phyloP scores from a whole-genome alignment of 1,140 invertebrate genomes.

The Geopemphigus sp. region DNA sequence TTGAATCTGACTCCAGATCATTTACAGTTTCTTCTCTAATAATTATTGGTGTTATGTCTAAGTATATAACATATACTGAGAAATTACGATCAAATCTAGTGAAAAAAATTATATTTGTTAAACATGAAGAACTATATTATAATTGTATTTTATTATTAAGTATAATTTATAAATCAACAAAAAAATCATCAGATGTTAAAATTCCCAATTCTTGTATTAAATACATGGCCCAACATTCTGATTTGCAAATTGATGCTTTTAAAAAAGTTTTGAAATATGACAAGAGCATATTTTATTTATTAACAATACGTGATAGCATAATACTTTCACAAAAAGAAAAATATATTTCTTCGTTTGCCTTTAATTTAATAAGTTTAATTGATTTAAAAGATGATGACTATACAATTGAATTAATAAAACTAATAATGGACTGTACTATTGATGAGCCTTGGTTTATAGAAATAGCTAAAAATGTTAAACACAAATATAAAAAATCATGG shows the following conservation, averaged over 20 bases:
- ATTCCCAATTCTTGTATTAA: conserved; percentile 28
- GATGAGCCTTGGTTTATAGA: conserved; percentile 25
- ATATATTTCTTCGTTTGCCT: conserved; percentile 22
- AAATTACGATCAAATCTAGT: conserved; percentile 55
- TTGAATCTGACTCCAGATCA: conserved; percentile 67
- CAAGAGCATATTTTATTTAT: conserved; percentile 39
- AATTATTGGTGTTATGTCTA: conserved; percentile 62
- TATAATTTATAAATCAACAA: conserved; percentile 23
- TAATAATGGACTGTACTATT: conserved; percentile 13
- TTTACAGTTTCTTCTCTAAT: conserved; percentile 73
- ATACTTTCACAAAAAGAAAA: conserved; percentile 11
- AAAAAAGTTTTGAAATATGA: conserved; percentile 37
- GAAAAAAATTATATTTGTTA: conserved; percentile 29
- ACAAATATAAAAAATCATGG: conserved; percentile 37
- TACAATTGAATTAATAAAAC: conserved; percentile 35
- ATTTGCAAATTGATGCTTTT: conserved; percentile 39
- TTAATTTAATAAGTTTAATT: conserved; percentile 36
- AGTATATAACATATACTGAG: conserved; percentile 64
- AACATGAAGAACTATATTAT: background rate
- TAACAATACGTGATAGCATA: conserved; percentile 22
- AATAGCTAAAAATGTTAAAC: conserved; percentile 21
- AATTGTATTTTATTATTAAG: conserved; percentile 43
- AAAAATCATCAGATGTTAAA: background rate
- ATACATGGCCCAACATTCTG: conserved; percentile 17
- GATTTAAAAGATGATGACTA: conserved; percentile 27